Evolutionary conservation across 2,797 vertebrate species (phyloP).

Genomic region (Aplochiton taeniatus): DNA sequence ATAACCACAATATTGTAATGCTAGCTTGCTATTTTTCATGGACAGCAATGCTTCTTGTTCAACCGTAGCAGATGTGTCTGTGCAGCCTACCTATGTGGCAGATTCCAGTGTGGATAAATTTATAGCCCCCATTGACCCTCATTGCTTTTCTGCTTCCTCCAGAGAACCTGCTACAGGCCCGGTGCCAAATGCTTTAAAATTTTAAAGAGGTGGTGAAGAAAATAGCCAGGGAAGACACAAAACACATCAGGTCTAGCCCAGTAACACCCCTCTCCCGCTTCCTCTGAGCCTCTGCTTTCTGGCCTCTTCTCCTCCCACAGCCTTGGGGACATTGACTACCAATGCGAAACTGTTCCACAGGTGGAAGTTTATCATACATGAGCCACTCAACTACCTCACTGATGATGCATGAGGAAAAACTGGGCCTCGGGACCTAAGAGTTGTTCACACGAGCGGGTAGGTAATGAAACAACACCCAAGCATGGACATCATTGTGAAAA

Average conservation of each 20-base stretch:
- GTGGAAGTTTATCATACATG: slow-evolving; percentile 33
- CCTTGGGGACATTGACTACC: slow-evolving; percentile 37
- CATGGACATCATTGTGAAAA: slow-evolving; percentile 23
- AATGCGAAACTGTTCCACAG: slow-evolving; percentile 40
- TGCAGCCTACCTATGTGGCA: slow-evolving; percentile 64
- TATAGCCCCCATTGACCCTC: slow-evolving; percentile 82
- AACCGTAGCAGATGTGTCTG: slow-evolving; percentile 46
- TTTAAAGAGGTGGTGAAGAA: slow-evolving; percentile 98
- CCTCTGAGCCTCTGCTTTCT: slow-evolving; percentile 35
- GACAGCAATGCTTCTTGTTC: not conserved
- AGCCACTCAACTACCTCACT: slow-evolving; percentile 35
- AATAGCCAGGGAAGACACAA: slow-evolving; percentile 89
- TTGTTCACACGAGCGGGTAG: slow-evolving; percentile 23
- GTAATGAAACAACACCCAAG: slow-evolving; percentile 27
- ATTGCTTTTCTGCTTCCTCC: slow-evolving; percentile 83
- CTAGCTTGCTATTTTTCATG: not conserved
- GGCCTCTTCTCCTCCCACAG: slow-evolving; percentile 43
- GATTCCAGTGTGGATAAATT: slow-evolving; percentile 83
- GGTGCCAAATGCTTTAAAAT: slow-evolving; percentile 92
- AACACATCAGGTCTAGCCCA: slow-evolving; percentile 81
- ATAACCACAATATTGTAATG: too few species aligned
- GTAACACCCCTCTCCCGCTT: slow-evolving; percentile 67
- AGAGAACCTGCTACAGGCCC: slow-evolving; percentile 85
- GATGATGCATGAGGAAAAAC: slow-evolving; percentile 45
- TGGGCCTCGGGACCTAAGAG: slow-evolving; percentile 40